Conservation (phyloP, 2,888 invertebrate species). For the Rotaria socialis region DNA sequence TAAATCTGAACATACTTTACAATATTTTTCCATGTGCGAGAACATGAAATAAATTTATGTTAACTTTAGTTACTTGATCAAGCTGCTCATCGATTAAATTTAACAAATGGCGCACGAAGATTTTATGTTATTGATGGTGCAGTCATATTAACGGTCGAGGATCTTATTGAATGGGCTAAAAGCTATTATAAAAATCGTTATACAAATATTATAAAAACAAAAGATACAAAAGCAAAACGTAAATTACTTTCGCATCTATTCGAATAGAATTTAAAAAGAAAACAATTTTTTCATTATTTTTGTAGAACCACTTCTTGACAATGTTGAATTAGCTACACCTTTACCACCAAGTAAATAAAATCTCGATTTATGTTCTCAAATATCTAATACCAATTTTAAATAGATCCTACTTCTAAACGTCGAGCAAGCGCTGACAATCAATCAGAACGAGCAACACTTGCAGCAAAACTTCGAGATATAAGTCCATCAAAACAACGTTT, state of each 20-base stretch:
- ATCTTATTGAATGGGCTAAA: conserved; percentile 53
- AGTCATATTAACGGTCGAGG: conserved; percentile 54
- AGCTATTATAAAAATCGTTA: conserved; percentile 46
- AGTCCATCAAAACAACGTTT: conserved; percentile 21
- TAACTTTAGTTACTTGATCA: conserved; percentile 54
- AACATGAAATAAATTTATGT: no score
- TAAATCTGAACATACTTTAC: no score
- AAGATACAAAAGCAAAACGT: not conserved
- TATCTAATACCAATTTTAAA: not conserved
- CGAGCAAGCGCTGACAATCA: not conserved
- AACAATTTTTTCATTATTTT: not conserved
- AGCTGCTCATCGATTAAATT: conserved; percentile 53
- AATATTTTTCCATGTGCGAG: no score
- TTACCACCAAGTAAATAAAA: not conserved
- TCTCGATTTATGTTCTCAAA: not conserved
- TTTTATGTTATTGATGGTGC: conserved; percentile 56
- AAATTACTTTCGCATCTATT: not conserved
- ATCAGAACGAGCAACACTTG: conserved; percentile 29
- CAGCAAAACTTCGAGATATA: not conserved
- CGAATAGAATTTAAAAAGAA: not conserved
- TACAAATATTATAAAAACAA: not conserved
- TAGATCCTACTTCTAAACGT: not conserved
- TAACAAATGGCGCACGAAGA: conserved; percentile 54
- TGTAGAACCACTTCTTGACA: not conserved
- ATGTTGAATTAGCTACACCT: not conserved